Percentiles rank a stretch among this genome's conserved stretches.
These are phyloP conservation scores for Lordiphosa collinella DNA, from an alignment of 1,140 invertebrate genomes.

Conservation along the genomic window DNA sequence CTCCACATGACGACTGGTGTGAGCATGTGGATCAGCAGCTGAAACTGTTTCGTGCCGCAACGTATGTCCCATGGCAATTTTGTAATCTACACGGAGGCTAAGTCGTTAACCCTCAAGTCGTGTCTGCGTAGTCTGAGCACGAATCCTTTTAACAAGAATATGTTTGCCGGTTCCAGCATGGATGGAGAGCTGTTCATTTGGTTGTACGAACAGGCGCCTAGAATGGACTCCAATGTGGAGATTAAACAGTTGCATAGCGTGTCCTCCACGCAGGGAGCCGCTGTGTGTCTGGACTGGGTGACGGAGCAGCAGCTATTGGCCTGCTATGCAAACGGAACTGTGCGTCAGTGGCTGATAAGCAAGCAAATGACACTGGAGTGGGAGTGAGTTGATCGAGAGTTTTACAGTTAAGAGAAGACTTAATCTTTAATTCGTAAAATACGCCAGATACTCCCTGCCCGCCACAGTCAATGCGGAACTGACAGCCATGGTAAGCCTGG, in stretches of 20 bases:
- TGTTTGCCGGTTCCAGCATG: conserved; percentile 72
- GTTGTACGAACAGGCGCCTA: conserved; percentile 40
- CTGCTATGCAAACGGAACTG: conserved; percentile 62
- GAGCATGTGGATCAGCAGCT: conserved; percentile 69
- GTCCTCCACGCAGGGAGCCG: conserved; percentile 49
- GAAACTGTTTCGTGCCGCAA: conserved; percentile 60
- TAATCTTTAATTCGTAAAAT: too few relatives aligned
- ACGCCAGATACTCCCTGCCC: conserved; percentile 41
- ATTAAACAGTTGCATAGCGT: conserved; percentile 52
- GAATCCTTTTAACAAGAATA: conserved; percentile 64
- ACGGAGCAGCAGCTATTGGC: conserved; percentile 55
- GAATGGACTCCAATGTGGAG: conserved; percentile 23
- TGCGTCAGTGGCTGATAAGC: conserved; percentile 55
- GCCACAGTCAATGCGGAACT: conserved; percentile 34
- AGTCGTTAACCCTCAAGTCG: conserved; percentile 52
- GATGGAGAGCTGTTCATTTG: conserved; percentile 70
- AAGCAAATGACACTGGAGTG: conserved; percentile 57
- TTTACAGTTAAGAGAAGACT: too few relatives aligned
- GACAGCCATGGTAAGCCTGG: conserved; percentile 50
- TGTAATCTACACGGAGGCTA: conserved; percentile 52
- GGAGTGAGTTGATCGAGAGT: conserved; percentile 29
- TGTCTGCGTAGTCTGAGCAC: conserved; percentile 62
- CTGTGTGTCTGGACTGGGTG: conserved; percentile 65
- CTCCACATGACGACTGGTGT: conserved; percentile 75
- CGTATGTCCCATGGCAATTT: conserved; percentile 52